These are phyloP conservation scores for Gymnothorax reevesii DNA, from an alignment of 2,797 vertebrate genomes.

Conservation along the genomic window DNA sequence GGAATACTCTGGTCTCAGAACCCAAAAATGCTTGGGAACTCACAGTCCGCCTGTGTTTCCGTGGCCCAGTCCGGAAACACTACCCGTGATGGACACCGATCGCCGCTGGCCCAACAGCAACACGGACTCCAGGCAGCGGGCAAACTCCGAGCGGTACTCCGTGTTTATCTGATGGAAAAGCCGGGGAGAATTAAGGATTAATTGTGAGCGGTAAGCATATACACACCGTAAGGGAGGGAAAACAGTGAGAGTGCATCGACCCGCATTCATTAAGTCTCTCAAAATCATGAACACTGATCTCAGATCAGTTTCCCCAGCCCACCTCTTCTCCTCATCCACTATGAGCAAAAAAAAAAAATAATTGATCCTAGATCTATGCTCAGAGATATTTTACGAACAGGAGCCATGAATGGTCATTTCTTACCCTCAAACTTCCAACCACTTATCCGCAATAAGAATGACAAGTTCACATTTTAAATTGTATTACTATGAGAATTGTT, in stretches of 20 bases:
- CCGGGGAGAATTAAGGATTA: background rate
- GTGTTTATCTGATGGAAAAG: slow-evolving; percentile 78
- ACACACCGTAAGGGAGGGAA: background rate
- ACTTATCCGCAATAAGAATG: background rate
- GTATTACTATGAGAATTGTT: background rate
- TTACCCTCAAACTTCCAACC: background rate
- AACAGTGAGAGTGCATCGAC: background rate
- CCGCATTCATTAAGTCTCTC: background rate
- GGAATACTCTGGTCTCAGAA: too few relatives aligned
- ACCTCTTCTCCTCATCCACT: too few relatives aligned
- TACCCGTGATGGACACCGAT: slow-evolving; percentile 59
- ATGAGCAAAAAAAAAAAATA: too few relatives aligned
- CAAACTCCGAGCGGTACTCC: slow-evolving; percentile 84
- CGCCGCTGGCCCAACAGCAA: slow-evolving; percentile 74
- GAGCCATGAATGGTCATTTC: background rate
- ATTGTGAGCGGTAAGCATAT: background rate
- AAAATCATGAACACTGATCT: background rate
- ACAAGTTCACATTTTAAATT: background rate
- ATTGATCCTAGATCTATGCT: too few relatives aligned
- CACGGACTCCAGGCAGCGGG: slow-evolving; percentile 83
- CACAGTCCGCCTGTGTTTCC: slow-evolving; percentile 56
- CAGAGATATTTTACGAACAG: too few relatives aligned
- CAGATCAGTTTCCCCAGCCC: too few relatives aligned
- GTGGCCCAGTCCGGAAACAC: slow-evolving; percentile 55
- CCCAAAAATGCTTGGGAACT: slow-evolving; percentile 34